A percentile compares a stretch with the other conserved stretches of the same genome.
Evolutionary conservation across 37 sponge, comb jelly and placozoan genomes (phyloP).

Genomic region (Haliclona indistincta): DNA sequence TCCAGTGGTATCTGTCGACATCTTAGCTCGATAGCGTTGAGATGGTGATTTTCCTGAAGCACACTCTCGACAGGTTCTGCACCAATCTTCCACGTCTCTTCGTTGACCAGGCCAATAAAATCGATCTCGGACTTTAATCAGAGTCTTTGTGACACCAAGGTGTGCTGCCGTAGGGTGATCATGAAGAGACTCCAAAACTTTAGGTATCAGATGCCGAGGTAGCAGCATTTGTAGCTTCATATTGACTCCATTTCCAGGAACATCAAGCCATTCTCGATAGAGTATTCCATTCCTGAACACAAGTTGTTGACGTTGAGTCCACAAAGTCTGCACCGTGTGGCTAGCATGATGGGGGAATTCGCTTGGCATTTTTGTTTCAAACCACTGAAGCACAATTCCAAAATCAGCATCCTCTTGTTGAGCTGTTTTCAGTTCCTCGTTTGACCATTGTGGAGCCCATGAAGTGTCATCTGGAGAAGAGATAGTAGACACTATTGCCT

Average conservation of each 20-base stretch:
- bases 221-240: constrained; percentile 4
- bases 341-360: no score
- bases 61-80: constrained; percentile 1
- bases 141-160: constrained; percentile 14
- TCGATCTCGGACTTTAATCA: constrained; percentile 12
- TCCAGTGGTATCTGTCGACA: not conserved
- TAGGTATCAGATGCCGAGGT: not conserved
- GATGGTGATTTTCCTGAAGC: constrained; percentile 8
- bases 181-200: constrained; percentile 9
- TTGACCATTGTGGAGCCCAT: no score
- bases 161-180: not conserved
- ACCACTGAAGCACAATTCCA: no score
- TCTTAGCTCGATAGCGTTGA: not conserved
- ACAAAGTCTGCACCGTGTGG: no score
- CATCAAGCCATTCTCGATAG: no score
- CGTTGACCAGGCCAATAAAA: constrained; percentile 42
- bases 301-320: no score
- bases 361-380: no score
- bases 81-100: constrained; percentile 1
- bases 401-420: no score
- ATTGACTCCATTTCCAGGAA: no score
- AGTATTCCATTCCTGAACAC: no score
- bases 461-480: no score
- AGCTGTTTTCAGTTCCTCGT: no score
- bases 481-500: not conserved